Percentiles rank a stretch among this genome's conserved stretches.
Conservation (phyloP, 2,888 invertebrate genomes). For the Noctua janthina region DNA sequence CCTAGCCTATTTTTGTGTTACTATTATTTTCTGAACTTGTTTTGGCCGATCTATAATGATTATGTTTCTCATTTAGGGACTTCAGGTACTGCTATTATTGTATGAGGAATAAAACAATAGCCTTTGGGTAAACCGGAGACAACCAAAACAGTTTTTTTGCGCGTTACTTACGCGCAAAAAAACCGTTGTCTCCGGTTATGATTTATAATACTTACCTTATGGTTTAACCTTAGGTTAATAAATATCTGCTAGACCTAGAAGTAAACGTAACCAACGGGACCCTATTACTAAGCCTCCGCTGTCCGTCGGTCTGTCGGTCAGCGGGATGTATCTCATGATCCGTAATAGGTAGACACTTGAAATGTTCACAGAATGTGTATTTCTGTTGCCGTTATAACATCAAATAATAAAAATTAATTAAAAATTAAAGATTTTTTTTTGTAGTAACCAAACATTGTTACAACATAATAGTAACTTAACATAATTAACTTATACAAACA, state of each 20-base stretch:
- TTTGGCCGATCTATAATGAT: not conserved
- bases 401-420: no score
- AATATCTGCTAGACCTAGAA: not conserved
- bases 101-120: not conserved
- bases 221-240: not conserved
- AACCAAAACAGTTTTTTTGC: not conserved
- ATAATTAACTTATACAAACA: conserved; percentile 10
- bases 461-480: not conserved
- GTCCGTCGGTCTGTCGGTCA: no score
- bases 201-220: no score
- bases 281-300: no score
- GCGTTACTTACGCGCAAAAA: not conserved
- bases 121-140: not conserved
- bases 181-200: no score
- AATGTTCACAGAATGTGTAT: no score
- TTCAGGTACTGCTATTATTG: not conserved
- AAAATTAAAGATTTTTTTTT: no score
- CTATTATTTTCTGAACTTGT: not conserved
- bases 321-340: no score
- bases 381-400: no score
- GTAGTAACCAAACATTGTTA: not conserved
- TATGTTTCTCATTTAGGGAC: no score
- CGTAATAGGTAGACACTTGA: no score
- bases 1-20: not conserved
- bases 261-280: no score